Conservation (phyloP, 2,888 invertebrate genomes). For the Leptinotarsa peninsularis region DNA sequence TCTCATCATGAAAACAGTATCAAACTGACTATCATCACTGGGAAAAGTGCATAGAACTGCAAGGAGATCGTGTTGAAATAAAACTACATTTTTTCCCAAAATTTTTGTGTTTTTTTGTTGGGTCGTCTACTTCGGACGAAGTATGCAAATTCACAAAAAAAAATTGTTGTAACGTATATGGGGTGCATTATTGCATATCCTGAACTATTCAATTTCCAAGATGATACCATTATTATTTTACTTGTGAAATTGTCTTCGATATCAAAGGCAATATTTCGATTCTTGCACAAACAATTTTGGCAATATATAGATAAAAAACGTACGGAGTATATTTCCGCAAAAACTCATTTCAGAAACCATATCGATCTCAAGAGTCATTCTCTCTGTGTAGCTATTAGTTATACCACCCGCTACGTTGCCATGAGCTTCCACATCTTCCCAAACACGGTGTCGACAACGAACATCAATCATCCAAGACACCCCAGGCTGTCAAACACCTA, state of each 20-base stretch:
- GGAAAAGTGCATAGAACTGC: too few relatives aligned
- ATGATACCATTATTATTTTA: too few relatives aligned
- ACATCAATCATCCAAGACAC: slow-evolving; percentile 65
- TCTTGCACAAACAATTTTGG: background rate
- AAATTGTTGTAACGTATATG: too few relatives aligned
- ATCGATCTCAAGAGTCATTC: slow-evolving; percentile 55
- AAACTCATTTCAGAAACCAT: slow-evolving; percentile 47
- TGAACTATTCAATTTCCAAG: too few relatives aligned
- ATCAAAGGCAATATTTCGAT: background rate
- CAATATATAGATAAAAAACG: background rate
- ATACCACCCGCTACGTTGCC: slow-evolving; percentile 61
- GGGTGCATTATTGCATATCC: too few relatives aligned
- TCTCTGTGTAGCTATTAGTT: slow-evolving; percentile 63
- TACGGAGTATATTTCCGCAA: background rate
- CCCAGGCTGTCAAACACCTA: slow-evolving; percentile 55
- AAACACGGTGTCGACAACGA: slow-evolving; percentile 65
- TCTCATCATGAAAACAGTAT: too few relatives aligned
- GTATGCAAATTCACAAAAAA: too few relatives aligned
- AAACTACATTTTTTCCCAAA: too few relatives aligned
- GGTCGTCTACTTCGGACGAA: too few relatives aligned
- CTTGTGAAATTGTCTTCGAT: background rate
- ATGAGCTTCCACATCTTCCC: slow-evolving; percentile 63
- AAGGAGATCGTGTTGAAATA: too few relatives aligned
- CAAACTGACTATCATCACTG: too few relatives aligned
- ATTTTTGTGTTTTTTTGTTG: too few relatives aligned